Evolutionary conservation across 2,113 vertebrate genomes (phyloP), one percentile per base, ranked within the genome.

Genomic region (Catagonus wagneri): DNA sequence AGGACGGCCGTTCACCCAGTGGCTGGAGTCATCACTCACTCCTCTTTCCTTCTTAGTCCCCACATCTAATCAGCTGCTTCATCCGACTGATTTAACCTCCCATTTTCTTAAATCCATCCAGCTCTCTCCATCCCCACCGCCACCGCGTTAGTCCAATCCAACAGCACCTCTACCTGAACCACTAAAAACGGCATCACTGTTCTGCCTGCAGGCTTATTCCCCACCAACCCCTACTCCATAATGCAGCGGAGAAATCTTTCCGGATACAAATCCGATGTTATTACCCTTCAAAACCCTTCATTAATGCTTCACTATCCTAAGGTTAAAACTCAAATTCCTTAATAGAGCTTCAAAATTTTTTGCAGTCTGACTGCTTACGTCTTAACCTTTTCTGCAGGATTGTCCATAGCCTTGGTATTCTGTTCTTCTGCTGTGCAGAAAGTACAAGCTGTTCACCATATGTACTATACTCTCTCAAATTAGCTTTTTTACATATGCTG

Each of bases 191-290:
- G 50, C 68, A 71, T 86, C 20, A 39, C 29, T 61, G 14, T 61
- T 71, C 25, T 19, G 44, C 52, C 54, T 32, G 32, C 44, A 60
- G n/a, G 9, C 63, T 94, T 72, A 39, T 14, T 75, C n/a, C 29
- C 44, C 19, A 60, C 17, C 44, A 60, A 66, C 7, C 12, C 23
- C 52, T 89, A 50, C 27, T 61, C 56, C 36, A 61, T 69, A 63
- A 69, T 50, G 60, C 7, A 93, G 69, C 20, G 60, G 71, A 91
- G 34, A 93, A 88, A 83, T 52, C 87, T 95, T 95, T 90, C 93
- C 39, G 76, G 95, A 88, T 74, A 68, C n/a, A 97, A 68, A 84
- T 65, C 14, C 25, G 11, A 68, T n/a, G 20, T 25, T 72, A 58
- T 15, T 34, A 27, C 39, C 61, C 54, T 83, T 89, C 52, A 89